Base-by-base conservation (phyloP, 2,888 invertebrate genomes). In the Callyntrura sp. region DNA sequence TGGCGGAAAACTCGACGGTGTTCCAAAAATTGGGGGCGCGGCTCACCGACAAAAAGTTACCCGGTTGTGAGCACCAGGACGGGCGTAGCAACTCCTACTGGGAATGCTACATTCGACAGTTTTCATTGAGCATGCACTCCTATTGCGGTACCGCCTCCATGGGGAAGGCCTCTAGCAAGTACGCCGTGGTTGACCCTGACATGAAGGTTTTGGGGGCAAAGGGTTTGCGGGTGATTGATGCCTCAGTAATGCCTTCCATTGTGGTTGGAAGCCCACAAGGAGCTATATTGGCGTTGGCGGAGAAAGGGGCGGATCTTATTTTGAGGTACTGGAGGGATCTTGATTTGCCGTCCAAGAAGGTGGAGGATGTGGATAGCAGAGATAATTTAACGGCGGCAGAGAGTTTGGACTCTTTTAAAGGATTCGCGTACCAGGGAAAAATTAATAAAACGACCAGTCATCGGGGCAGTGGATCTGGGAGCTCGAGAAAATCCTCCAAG, bases 121-220 rank as follows among this genome's bases (percentile, higher is more conserved):
- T 0, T 96, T 96, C 92, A 95, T 95, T 76, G 95, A 95, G 0
- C 96, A 96, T 92, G 95, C 95, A 65, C 96, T 96, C 76, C 8
- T 78, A 78, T 28, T 84, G 84, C 43, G 89, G 89, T 2, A 89
- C 89, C 5, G 89, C 84, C 9, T 65, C 84, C 0, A 89, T 89
- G 89, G 89, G 89, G 0, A 82, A 95, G 0, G 93, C 93, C 28
- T 94, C 93, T 1, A 96, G 96, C 20, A 85, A 70, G 25, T 86
- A 45, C 12, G 62, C 93, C 0, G 93, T 93, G 0, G 93, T 93
- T 0, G 92, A 93, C 60, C 84, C 91, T 0, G 60, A 91, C 43
- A 76, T 93, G 1, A 88, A 88, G 23, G 90, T 92, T 0, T 90
- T 91, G 65, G 92, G 92, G 20, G 79, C 85, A 1, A 85, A 90